These are phyloP conservation scores for Stigmatopora nigra DNA, from an alignment of 2,113 vertebrate genomes.

Conservation along the genomic window DNA sequence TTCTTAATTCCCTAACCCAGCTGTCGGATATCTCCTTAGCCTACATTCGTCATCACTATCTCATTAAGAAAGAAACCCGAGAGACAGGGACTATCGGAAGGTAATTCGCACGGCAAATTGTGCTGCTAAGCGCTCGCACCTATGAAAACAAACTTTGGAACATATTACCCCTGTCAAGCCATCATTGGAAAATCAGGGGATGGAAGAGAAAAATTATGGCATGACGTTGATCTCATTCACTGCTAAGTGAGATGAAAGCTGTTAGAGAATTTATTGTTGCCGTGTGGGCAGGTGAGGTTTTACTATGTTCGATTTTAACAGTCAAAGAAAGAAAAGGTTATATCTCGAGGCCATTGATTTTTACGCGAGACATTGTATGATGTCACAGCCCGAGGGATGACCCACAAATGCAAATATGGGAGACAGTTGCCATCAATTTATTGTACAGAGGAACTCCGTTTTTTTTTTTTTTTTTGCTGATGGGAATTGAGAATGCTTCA, in stretches of 20 bases:
- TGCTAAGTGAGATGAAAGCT: not conserved
- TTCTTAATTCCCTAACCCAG: conserved; percentile 9
- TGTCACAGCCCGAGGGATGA: not conserved
- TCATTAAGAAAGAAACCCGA: conserved; percentile 44
- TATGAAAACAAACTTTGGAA: conserved; percentile 51
- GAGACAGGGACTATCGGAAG: conserved; percentile 27
- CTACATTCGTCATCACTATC: conserved; percentile 44
- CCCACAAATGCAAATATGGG: not conserved
- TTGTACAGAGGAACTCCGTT: too few species aligned
- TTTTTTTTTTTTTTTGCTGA: too few species aligned
- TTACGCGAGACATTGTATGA: not conserved
- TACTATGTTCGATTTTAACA: not conserved
- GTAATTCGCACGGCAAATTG: conserved; percentile 27
- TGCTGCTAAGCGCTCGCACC: conserved; percentile 42
- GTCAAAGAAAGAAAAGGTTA: not conserved
- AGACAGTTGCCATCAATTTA: not conserved
- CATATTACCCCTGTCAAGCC: conserved; percentile 23
- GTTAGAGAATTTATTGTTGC: not conserved
- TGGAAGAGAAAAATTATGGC: conserved; percentile 39
- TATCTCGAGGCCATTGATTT: not conserved
- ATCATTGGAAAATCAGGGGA: conserved; percentile 33
- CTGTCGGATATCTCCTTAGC: conserved; percentile 27
- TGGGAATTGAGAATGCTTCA: not conserved
- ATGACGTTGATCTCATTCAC: conserved; percentile 34
- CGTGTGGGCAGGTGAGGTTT: too few species aligned